phyloP scores from a whole-genome alignment of 1,140 invertebrate species.

The Chelonus insularis region DNA sequence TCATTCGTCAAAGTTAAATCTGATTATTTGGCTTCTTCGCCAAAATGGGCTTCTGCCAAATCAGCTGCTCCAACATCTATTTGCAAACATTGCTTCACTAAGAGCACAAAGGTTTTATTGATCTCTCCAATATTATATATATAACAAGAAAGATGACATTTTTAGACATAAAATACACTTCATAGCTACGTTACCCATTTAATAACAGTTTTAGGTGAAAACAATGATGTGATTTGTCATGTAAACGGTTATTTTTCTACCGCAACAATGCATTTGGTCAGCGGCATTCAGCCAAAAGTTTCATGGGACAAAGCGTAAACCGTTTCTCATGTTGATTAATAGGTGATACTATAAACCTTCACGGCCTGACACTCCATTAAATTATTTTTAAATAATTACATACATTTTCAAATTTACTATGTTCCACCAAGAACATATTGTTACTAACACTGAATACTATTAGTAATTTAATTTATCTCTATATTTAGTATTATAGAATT shows the following conservation, averaged over 20 bases:
- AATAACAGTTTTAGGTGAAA: constrained; percentile 1
- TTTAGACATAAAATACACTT: no score
- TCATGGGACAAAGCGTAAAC: neutral
- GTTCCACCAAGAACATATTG: no score
- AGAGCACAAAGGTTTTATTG: neutral
- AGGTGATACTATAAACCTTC: neutral
- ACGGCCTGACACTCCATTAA: neutral
- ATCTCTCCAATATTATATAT: no score
- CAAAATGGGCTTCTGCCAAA: constrained; percentile 6
- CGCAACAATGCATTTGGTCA: neutral
- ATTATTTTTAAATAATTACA: neutral
- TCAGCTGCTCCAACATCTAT: neutral
- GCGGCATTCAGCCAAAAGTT: neutral
- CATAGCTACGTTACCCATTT: neutral
- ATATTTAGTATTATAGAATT: no score
- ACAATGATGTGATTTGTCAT: constrained; percentile 11
- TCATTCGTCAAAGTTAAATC: constrained; percentile 40
- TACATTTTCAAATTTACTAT: no score
- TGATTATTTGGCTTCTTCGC: constrained; percentile 35
- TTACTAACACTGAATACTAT: no score
- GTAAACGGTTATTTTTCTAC: neutral
- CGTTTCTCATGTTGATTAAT: constrained; percentile 12
- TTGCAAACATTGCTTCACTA: neutral
- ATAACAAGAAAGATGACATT: no score
- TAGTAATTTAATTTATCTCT: no score